A percentile compares a stretch with the other conserved stretches of the same genome.
Evolutionary conservation across 2,888 invertebrate species (phyloP).

Genomic region (Limulus polyphemus): DNA sequence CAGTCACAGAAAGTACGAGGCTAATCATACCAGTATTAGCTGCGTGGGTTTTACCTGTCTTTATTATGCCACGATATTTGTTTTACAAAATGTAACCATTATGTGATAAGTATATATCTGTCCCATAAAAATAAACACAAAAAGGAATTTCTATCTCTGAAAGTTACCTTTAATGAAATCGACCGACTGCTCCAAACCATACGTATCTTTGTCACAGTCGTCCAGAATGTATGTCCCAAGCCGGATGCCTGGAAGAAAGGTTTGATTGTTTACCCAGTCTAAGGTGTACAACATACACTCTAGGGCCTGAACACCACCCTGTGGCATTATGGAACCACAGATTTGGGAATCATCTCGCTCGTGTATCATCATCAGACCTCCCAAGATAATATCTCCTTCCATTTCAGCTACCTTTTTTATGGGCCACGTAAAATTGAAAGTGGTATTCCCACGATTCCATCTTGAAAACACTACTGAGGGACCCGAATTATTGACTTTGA

Average conservation of each 20-base stretch:
- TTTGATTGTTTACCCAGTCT: constrained; percentile 57
- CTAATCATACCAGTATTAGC: too few species aligned
- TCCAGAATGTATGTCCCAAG: constrained; percentile 80
- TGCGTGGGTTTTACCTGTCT: too few species aligned
- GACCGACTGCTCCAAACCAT: constrained; percentile 87
- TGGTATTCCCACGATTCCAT: too few species aligned
- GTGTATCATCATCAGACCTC: constrained; percentile 91
- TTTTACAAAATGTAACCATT: too few species aligned
- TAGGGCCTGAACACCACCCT: constrained; percentile 62
- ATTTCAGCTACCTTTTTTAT: constrained; percentile 73
- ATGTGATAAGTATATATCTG: too few species aligned
- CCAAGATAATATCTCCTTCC: constrained; percentile 74
- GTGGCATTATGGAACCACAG: constrained; percentile 88
- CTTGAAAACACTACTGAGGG: too few species aligned
- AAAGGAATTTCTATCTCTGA: too few species aligned
- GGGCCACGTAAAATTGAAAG: constrained; percentile 48
- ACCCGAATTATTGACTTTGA: too few species aligned
- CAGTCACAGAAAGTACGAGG: too few species aligned
- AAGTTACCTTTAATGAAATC: constrained; percentile 96
- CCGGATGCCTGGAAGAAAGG: constrained; percentile 58
- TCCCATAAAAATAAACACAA: too few species aligned
- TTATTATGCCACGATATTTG: too few species aligned
- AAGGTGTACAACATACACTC: constrained; percentile 86
- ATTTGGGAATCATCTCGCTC: constrained; percentile 74
- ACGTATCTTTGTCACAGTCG: constrained; percentile 91